Evolutionary conservation across 1,140 invertebrate species (phyloP), one percentile per base, ranked within the genome.

Genomic region (Drosophila bocki): DNA sequence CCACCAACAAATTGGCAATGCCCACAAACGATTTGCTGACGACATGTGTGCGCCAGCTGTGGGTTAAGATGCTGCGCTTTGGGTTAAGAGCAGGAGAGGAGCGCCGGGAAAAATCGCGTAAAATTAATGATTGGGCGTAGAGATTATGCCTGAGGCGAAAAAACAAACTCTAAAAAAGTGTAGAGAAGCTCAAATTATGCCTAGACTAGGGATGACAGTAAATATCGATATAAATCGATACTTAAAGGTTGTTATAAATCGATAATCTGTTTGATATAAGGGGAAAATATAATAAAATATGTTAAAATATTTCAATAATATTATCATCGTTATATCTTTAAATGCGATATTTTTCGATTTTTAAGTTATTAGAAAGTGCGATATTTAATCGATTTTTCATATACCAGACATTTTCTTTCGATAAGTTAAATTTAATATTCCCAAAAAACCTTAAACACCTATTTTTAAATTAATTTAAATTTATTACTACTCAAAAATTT

Each of bases 41-140:
- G 71, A 88, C 83, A 87, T 87, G 68, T 87, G 83, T 83, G 76
- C 83, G 70, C 69, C 83, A 87, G 76, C 83, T 88, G 83, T 72
- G 69, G 69, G 68, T 50, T 60, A 48, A 42, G 69, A 72, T 35
- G 35, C 41, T 41, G 44, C 35, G 19, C 13, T 22, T 19, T 32
- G 67, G 32, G 67, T 19, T 50, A 29, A n/a, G 15, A 35, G 8
- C 26, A 13, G 50, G 42, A 13, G 50, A 9, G 35, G 53, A 54
- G 51, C 32, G 51, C 33, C 12, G 53, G 19, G 45, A 75, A 75
- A 75, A 74, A 72, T 74, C 15, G 58, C 58, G 47, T 62, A 75
- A 75, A 75, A 75, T 75, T 63, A 76, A 65, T 65, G 74, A 76
- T 76, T 75, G 72, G 72, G 70, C 69, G 70, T 63, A 57, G 26